Percentiles rank a stretch among this genome's conserved stretches.
These are phyloP conservation scores for Parauchenoglanis ngamensis DNA, from an alignment of 2,797 vertebrate species.

Conservation along the genomic window DNA sequence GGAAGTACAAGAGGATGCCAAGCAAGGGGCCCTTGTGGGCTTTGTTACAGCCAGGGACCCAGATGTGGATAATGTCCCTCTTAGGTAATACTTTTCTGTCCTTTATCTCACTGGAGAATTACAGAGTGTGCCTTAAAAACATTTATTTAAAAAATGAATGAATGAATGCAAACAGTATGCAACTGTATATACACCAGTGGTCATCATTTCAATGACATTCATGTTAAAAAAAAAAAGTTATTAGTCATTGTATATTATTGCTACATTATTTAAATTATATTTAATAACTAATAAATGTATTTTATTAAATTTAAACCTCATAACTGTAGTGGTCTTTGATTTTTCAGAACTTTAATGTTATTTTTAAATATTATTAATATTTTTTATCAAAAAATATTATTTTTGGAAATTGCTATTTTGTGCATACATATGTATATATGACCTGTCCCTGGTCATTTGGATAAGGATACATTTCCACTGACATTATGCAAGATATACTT, in stretches of 20 bases:
- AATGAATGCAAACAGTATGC: too few species aligned
- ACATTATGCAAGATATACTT: constrained; percentile 46
- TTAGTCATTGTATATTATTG: neutral
- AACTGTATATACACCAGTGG: too few species aligned
- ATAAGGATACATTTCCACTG: constrained; percentile 47
- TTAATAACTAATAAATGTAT: too few species aligned
- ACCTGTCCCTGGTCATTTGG: constrained; percentile 38
- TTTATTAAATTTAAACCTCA: neutral
- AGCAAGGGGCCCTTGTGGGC: constrained; percentile 87
- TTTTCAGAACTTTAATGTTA: neutral
- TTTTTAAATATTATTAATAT: too few species aligned
- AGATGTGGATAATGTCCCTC: constrained; percentile 84
- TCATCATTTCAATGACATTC: neutral
- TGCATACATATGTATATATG: constrained; percentile 7
- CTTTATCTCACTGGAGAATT: neutral
- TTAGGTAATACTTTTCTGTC: constrained; percentile 79
- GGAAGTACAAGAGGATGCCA: constrained; percentile 93
- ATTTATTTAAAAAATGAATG: neutral
- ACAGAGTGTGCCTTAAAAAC: neutral
- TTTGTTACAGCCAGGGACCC: constrained; percentile 89
- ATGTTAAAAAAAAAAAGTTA: neutral
- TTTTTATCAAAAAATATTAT: neutral
- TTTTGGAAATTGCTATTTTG: neutral
- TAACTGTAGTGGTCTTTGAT: neutral
- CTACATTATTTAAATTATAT: too few species aligned